These are phyloP conservation scores for Hippasteria phrygiana DNA, from an alignment of 53 echinoderm and acorn worm genomes.

Conservation along the genomic window DNA sequence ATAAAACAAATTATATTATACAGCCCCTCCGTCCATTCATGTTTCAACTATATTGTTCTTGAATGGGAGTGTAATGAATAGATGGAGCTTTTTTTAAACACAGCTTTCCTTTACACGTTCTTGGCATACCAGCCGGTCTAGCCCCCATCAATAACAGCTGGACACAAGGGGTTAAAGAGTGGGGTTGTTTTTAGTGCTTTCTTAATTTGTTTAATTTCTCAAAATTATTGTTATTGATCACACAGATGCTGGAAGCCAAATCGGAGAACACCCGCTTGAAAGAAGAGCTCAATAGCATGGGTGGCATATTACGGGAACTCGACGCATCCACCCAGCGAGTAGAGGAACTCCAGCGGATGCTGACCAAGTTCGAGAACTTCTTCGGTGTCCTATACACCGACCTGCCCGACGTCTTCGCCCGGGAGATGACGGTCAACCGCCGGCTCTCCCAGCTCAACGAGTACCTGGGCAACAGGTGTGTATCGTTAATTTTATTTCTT, in stretches of 20 bases:
- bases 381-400: conserved; percentile 91
- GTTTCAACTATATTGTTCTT: too few relatives aligned
- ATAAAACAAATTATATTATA: too few relatives aligned
- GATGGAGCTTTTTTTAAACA: too few relatives aligned
- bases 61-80: too few relatives aligned
- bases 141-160: too few relatives aligned
- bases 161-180: too few relatives aligned
- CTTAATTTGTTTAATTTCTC: neutral
- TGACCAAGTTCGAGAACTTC: conserved; percentile 85
- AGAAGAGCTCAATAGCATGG: neutral
- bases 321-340: conserved; percentile 9
- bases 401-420: conserved; percentile 76
- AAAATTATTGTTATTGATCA: too few relatives aligned
- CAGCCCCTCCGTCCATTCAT: too few relatives aligned
- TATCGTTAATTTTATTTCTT: too few relatives aligned
- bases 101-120: too few relatives aligned
- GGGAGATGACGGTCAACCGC: conserved; percentile 48
- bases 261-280: neutral
- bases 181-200: too few relatives aligned
- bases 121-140: too few relatives aligned
- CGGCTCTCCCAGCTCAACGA: conserved; percentile 72
- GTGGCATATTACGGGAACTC: neutral
- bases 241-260: neutral
- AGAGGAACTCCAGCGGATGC: conserved; percentile 74
- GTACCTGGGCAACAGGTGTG: conserved; percentile 86